phyloP scores from a whole-genome alignment of 2,113 vertebrate species.

The Capricornis sumatraensis region DNA sequence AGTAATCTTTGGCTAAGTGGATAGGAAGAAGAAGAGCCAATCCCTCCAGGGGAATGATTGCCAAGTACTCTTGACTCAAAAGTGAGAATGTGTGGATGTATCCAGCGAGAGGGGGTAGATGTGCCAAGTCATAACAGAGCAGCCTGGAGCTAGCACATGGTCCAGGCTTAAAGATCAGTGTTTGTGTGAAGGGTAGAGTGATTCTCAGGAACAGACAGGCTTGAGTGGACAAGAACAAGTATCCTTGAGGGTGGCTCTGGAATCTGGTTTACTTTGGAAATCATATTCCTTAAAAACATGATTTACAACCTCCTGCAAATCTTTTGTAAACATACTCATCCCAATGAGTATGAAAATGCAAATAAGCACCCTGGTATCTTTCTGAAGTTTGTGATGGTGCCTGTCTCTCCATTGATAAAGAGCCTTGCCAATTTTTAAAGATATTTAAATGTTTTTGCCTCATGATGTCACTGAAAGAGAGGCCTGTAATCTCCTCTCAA shows the following conservation, averaged over 20 bases:
- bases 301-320: neutral
- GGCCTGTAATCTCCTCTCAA: neutral
- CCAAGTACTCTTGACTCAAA: neutral
- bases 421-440: neutral
- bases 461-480: neutral
- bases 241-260: neutral
- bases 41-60: neutral
- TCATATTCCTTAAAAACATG: neutral
- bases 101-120: neutral
- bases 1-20: neutral
- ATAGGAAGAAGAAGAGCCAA: neutral
- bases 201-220: neutral
- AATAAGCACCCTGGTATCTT: neutral
- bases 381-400: neutral
- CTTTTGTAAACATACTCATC: neutral
- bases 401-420: neutral
- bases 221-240: neutral
- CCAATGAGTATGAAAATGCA: neutral
- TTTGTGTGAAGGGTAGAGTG: neutral
- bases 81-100: neutral
- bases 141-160: neutral
- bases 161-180: neutral
- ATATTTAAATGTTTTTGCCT: neutral
- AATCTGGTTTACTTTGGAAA: neutral
- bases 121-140: neutral